Conservation (phyloP, 2,113 vertebrate species). For the Prionailurus bengalensis region DNA sequence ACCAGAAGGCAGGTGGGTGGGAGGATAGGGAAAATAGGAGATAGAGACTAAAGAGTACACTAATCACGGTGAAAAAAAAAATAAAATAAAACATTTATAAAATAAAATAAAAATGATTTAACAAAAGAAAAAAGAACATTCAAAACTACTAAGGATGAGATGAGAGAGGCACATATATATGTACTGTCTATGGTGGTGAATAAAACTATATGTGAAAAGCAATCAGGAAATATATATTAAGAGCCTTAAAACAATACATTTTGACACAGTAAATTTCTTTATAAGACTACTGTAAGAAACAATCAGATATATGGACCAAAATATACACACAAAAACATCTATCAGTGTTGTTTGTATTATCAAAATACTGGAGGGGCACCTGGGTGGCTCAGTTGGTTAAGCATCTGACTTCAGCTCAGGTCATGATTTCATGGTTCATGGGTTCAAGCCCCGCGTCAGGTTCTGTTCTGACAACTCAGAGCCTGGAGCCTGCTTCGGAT, state of each 20-base stretch:
- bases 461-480: too few species aligned
- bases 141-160: not conserved
- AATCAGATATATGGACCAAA: not conserved
- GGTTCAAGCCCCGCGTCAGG: too few species aligned
- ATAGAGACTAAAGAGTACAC: not conserved
- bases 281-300: not conserved
- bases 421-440: too few species aligned
- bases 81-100: not conserved
- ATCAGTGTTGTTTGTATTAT: not conserved
- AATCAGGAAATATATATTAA: conserved; percentile 16
- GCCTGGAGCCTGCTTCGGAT: too few species aligned
- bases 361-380: not conserved
- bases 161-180: not conserved
- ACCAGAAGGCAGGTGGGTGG: not conserved
- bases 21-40: not conserved
- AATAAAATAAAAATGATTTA: not conserved
- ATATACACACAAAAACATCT: not conserved
- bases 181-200: not conserved
- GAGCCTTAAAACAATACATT: not conserved
- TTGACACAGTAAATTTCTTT: not conserved
- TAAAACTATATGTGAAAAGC: not conserved
- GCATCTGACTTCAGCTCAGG: too few species aligned
- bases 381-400: too few species aligned
- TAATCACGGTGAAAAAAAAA: not conserved
- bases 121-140: not conserved